phyloP scores from a whole-genome alignment of 2,113 vertebrate species.

The Carlito syrichta region DNA sequence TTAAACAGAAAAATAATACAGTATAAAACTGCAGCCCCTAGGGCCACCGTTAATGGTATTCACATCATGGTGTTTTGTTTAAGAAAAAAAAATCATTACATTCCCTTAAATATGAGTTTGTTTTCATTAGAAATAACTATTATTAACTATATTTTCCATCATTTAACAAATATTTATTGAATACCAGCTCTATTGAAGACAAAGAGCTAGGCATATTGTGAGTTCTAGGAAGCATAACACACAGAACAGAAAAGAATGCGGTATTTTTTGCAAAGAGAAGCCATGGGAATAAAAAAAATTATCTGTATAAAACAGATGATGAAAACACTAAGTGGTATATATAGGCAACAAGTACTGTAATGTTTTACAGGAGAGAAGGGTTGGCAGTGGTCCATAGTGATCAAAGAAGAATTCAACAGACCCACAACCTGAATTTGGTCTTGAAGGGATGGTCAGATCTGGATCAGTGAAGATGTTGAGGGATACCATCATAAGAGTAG shows the following conservation, averaged over 20 bases:
- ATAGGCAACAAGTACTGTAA: neutral
- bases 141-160: constrained; percentile 32
- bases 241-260: neutral
- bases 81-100: constrained; percentile 60
- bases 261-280: neutral
- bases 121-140: constrained; percentile 58
- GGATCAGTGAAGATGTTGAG: neutral
- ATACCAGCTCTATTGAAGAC: neutral
- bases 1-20: constrained; percentile 69
- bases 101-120: constrained; percentile 48
- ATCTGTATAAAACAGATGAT: neutral
- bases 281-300: neutral
- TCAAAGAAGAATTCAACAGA: neutral
- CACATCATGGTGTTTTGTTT: constrained; percentile 52
- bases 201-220: neutral
- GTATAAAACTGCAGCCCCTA: constrained; percentile 36
- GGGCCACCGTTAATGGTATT: constrained; percentile 21
- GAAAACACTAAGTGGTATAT: neutral
- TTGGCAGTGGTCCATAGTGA: neutral
- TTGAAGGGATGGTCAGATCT: neutral
- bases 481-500: neutral
- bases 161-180: constrained; percentile 31
- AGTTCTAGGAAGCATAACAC: neutral
- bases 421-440: neutral
- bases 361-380: neutral